Base-by-base conservation (phyloP, 2,113 vertebrate genomes). In the Rhipidura dahli region DNA sequence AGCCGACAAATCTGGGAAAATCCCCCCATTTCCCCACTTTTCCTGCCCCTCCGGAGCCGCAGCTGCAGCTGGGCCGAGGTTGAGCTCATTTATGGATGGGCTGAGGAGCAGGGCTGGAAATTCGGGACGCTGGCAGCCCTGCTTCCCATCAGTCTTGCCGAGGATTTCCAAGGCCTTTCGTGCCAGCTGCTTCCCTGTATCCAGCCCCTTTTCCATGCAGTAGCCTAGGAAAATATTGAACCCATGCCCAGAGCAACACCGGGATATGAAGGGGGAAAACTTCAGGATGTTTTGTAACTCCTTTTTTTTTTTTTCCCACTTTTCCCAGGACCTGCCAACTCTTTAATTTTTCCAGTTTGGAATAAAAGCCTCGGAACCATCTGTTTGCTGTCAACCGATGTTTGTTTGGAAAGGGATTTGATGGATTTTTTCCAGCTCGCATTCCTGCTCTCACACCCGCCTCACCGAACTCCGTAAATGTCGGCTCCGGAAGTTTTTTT, bases 191-290 rank as follows among this genome's bases (percentile, higher is more conserved):
- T 95, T 96, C 97, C 97, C 97, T 94, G 94, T 66, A 66, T 95
- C 86, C 95, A 93, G 91, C 96, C 97, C 97, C 97, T 98, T 97
- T 97, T 96, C 97, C 87, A 13, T 93, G 97, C 97, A 95, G 97
- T 98, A 98, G 97, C 97, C 97, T 97, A 64, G 94, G 97, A 98
- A 97, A 98, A 98, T 84, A 98, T 98, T 98, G 98, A 98, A 97
- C 88, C 77, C 23, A 5, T 94, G 97, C 98, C 98, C 98, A 97
- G 97, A 98, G 94, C 96, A 97, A 96, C 97, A 97, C 96, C 97
- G 92, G 96, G 94, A 96, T 70, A 92, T 65, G 92, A 90, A 97
- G 95, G 96, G 96, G 97, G 89, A 83, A 97, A 97, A 97, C 96
- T 98, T 97, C 92, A 69, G 93, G 97, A 97, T 97, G 96, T 97